These are phyloP conservation scores for Lycodopsis pacificus DNA, from an alignment of 2,797 vertebrate genomes.

Conservation along the genomic window DNA sequence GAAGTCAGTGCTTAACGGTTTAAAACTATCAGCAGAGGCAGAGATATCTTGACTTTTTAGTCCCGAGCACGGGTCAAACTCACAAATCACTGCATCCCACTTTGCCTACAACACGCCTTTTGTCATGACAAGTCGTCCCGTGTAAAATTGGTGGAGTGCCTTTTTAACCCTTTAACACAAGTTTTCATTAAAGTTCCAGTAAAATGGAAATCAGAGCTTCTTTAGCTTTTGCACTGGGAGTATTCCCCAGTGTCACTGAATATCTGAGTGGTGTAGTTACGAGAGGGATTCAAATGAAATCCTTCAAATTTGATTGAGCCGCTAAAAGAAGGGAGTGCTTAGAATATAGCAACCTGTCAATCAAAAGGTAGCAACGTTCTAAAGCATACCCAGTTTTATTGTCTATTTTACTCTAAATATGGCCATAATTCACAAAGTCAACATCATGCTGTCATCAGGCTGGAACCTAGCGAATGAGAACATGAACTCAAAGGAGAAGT, in stretches of 20 bases:
- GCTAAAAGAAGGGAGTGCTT: not conserved
- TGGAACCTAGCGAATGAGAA: not conserved
- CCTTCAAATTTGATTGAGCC: not conserved
- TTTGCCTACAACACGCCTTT: not conserved
- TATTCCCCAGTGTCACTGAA: not conserved
- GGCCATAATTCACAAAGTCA: too few relatives aligned
- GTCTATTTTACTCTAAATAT: too few relatives aligned
- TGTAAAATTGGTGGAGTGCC: not conserved
- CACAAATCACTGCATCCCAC: not conserved
- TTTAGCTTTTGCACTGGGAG: not conserved
- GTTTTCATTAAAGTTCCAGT: not conserved
- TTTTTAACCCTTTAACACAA: not conserved
- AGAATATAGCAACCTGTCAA: too few relatives aligned
- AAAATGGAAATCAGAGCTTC: not conserved
- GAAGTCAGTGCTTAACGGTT: not conserved
- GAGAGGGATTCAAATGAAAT: not conserved
- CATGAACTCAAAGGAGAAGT: not conserved
- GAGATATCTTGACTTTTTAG: not conserved
- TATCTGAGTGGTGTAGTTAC: not conserved
- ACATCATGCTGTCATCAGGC: too few relatives aligned
- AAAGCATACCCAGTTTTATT: too few relatives aligned
- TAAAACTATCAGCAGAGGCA: not conserved
- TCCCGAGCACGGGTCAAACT: not conserved
- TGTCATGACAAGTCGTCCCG: not conserved
- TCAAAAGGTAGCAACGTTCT: too few relatives aligned